phyloP scores from a whole-genome alignment of 2,797 vertebrate genomes.

The Fratercula arctica region DNA sequence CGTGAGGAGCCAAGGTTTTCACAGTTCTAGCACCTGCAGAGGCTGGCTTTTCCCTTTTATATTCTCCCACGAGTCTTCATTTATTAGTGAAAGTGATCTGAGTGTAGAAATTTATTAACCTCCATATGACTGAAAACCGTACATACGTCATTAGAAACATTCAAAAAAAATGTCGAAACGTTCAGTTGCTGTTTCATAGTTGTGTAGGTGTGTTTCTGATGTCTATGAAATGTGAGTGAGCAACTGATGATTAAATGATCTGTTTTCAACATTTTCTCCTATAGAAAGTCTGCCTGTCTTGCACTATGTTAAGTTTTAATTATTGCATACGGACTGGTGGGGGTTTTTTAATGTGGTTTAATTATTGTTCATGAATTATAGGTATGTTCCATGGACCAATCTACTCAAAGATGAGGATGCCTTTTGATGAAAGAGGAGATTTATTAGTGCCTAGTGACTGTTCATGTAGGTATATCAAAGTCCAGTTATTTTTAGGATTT shows the following conservation, averaged over 20 bases:
- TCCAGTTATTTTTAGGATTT: not conserved
- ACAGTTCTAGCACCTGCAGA: not conserved
- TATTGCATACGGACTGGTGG: not conserved
- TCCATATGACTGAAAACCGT: not conserved
- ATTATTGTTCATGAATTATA: not conserved
- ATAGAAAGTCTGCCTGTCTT: not conserved
- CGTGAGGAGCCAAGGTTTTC: not conserved
- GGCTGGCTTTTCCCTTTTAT: not conserved
- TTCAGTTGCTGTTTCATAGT: not conserved
- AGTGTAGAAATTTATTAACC: not conserved
- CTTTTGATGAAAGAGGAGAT: not conserved
- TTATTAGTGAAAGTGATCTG: not conserved
- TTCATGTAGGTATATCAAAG: not conserved
- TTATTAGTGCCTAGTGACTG: not conserved
- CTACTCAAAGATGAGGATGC: not conserved
- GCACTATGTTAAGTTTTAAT: not conserved
- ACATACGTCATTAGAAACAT: not conserved
- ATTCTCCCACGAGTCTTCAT: not conserved
- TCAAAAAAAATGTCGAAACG: not conserved
- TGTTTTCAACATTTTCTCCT: conserved; percentile 9
- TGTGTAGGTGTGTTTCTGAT: not conserved
- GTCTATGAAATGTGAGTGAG: not conserved
- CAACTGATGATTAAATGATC: not conserved
- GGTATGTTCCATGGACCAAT: not conserved
- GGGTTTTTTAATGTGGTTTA: not conserved